Base-by-base conservation (phyloP, 1,140 invertebrate species). In the Venustaconcha ellipsiformis region DNA sequence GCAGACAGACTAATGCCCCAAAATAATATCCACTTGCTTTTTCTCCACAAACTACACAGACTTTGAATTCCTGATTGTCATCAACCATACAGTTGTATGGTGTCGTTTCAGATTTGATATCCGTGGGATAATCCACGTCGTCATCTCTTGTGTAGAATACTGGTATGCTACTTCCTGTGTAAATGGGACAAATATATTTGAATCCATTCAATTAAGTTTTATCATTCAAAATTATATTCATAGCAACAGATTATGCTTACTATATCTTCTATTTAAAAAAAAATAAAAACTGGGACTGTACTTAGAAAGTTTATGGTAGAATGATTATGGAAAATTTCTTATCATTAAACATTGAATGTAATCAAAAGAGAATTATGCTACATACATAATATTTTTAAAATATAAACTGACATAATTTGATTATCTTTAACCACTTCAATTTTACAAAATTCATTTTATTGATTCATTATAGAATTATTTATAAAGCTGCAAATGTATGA, bases 11-110 rank as follows among this genome's bases (percentile, higher is more conserved):
- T 6, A 89, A 78, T 12, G 89, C 91, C 30, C 91, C 91, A 76
- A 92, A 92, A 80, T 92, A 91, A 57, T 89, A 85, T n/a, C 91
- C 91, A 62, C 83, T 86, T 17, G 91, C 89, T 37, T 81, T 80
- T 71, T 91, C 91, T 58, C 86, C 84, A 77, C 91, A 92, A 1
- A 92, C 91, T 23, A 82, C 79, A 65, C 81, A 83, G 67, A 83
- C 67, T 74, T 83, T 83, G 26, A 79, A 62, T 37, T 83, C 81
- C 65, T 80, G 78, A 72, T 76, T 78, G 11, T 80, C 79, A 26
- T 83, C 81, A 70, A 74, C 77, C 69, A 80, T 76, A 78, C 76
- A 48, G 23, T 55, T 68, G 67, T 76, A 76, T 70, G 74, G 74
- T 76, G 69, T 83, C 79, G 69, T 80, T 72, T 83, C 81, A 76